Percentiles rank a stretch among this genome's conserved stretches.
These are phyloP conservation scores for Tapirus terrestris DNA, from an alignment of 2,113 vertebrate genomes.

Conservation along the genomic window DNA sequence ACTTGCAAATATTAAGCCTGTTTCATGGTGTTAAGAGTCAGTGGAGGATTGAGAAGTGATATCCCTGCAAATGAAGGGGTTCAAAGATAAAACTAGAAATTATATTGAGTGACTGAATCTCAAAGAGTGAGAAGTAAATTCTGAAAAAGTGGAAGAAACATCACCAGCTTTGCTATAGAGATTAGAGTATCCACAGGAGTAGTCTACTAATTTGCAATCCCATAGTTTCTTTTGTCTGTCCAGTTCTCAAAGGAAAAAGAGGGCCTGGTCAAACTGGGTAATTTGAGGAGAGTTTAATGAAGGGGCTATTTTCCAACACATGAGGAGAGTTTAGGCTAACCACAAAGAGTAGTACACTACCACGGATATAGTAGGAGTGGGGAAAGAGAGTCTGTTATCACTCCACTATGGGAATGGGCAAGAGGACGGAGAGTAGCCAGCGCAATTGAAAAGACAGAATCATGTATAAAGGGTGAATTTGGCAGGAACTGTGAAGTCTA, in stretches of 20 bases:
- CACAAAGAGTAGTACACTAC: fast-evolving
- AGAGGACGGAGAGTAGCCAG: background rate
- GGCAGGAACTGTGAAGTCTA: background rate
- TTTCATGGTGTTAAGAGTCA: background rate
- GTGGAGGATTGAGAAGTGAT: slow-evolving; percentile 61
- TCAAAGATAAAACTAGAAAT: background rate
- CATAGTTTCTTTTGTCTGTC: background rate
- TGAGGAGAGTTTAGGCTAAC: background rate
- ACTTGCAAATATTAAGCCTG: background rate
- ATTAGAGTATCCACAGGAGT: slow-evolving; percentile 38
- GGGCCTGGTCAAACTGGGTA: background rate
- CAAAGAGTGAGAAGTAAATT: slow-evolving; percentile 62
- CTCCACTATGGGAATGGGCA: fast-evolving
- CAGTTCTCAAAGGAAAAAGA: background rate
- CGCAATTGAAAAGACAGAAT: background rate
- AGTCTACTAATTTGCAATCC: slow-evolving; percentile 5
- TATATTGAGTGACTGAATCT: background rate
- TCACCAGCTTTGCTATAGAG: slow-evolving; percentile 59
- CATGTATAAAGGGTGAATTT: background rate
- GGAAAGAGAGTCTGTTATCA: background rate
- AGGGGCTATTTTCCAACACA: background rate
- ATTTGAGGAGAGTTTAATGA: background rate
- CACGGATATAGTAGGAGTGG: background rate
- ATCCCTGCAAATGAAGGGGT: background rate
- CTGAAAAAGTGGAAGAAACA: slow-evolving; percentile 35